A percentile compares a stretch with the other conserved stretches of the same genome.
Evolutionary conservation across 2,888 invertebrate species (phyloP).

Genomic region (Microctonus brassicae): DNA sequence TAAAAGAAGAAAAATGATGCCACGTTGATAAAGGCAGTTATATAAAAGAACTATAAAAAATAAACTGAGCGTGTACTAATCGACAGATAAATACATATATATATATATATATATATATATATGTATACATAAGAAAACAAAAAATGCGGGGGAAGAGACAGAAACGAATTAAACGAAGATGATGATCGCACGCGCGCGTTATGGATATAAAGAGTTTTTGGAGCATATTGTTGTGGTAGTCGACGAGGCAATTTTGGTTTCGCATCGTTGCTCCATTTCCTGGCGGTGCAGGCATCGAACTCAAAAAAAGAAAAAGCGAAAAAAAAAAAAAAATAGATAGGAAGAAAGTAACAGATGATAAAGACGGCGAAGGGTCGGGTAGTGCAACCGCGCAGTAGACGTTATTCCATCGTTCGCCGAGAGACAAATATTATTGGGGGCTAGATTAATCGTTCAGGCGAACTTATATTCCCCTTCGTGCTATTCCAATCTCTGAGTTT

Average conservation of each 20-base stretch:
- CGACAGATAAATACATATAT: conserved; percentile 46
- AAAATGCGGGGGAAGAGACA: background rate
- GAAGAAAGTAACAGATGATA: conserved; percentile 19
- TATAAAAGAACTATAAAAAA: background rate
- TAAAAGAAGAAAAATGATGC: conserved; percentile 24
- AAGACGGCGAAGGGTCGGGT: conserved; percentile 40
- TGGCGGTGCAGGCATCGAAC: background rate
- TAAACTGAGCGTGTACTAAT: conserved; percentile 39
- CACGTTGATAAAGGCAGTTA: background rate
- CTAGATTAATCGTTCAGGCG: conserved; percentile 51
- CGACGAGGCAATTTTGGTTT: conserved; percentile 58
- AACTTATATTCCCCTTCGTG: conserved; percentile 28
- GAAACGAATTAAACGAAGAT: conserved; percentile 58
- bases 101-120: no score
- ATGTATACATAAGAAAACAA: no score
- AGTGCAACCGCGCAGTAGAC: conserved; percentile 41
- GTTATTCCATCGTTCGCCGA: conserved; percentile 34
- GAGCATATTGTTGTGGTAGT: conserved; percentile 54
- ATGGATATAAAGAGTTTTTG: conserved; percentile 57
- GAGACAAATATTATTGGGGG: conserved; percentile 54
- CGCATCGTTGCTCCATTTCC: conserved; percentile 39
- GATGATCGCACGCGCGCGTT: conserved; percentile 42
- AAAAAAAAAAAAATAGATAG: conserved; percentile 2
- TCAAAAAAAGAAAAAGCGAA: background rate
- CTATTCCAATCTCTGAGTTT: conserved; percentile 4